Percentiles rank a stretch among this genome's conserved stretches.
Conservation (phyloP, 2,888 invertebrate genomes). For the Campoplex nolae region DNA sequence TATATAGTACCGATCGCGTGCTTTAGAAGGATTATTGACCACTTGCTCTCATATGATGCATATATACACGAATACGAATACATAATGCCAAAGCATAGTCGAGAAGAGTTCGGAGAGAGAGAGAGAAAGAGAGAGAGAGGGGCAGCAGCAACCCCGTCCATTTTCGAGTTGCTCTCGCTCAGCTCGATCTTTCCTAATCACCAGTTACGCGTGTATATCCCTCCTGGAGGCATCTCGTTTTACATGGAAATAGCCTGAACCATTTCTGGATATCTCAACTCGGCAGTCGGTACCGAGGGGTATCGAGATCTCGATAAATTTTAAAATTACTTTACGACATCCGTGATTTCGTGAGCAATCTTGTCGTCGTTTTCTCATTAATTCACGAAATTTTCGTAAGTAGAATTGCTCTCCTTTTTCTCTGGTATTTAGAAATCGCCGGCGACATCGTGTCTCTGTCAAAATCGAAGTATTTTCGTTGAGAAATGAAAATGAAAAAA, state of each 20-base stretch:
- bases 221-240: conserved; percentile 34
- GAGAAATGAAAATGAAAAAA: no score
- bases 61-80: neutral
- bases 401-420: neutral
- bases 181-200: conserved; percentile 64
- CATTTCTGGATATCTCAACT: conserved; percentile 41
- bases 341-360: neutral
- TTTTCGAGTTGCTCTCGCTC: conserved; percentile 65
- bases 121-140: neutral
- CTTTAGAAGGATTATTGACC: conserved; percentile 65
- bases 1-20: conserved; percentile 64
- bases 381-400: neutral
- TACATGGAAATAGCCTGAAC: conserved; percentile 41
- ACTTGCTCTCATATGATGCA: conserved; percentile 22
- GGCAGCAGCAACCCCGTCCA: conserved; percentile 43
- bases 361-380: neutral
- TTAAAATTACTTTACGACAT: conserved; percentile 10
- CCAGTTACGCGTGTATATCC: conserved; percentile 55
- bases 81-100: conserved; percentile 2
- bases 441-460: no score
- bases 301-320: neutral
- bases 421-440: neutral
- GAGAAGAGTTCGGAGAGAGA: no score
- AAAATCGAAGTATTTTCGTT: no score
- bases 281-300: neutral